Evolutionary conservation across 2,888 invertebrate genomes (phyloP).

Genomic region (Agonum fuliginosum): DNA sequence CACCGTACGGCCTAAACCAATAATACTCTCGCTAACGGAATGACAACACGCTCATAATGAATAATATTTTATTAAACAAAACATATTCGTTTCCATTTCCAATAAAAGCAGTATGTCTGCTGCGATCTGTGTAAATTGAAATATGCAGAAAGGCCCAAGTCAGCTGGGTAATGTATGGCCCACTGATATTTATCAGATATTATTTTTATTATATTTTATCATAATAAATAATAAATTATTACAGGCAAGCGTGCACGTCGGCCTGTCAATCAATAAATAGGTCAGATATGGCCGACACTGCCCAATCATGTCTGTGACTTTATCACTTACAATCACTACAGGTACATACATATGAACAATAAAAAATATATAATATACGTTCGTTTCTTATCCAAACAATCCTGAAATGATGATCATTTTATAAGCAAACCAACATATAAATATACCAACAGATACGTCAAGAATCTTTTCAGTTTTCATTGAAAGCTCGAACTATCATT

Average conservation of each 20-base stretch:
- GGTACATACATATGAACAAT: constrained; percentile 54
- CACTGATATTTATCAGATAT: constrained; percentile 56
- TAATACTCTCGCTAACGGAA: constrained; percentile 24
- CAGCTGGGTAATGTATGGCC: constrained; percentile 57
- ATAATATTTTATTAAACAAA: constrained; percentile 60
- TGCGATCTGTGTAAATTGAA: constrained; percentile 59
- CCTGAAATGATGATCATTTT: constrained; percentile 62
- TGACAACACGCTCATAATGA: constrained; percentile 59
- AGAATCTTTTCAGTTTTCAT: constrained; percentile 65
- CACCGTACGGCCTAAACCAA: no score
- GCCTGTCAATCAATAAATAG: constrained; percentile 30
- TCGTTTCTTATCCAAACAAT: constrained; percentile 60
- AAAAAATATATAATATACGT: constrained; percentile 57
- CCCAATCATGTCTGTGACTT: constrained; percentile 55
- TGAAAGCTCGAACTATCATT: constrained; percentile 71
- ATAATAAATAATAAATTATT: constrained; percentile 52
- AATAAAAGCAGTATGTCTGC: constrained; percentile 58
- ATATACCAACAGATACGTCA: constrained; percentile 57
- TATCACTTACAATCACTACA: constrained; percentile 51
- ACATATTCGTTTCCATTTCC: constrained; percentile 59
- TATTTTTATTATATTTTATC: constrained; percentile 46
- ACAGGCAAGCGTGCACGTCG: constrained; percentile 57
- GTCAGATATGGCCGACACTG: constrained; percentile 48
- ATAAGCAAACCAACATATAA: constrained; percentile 60
- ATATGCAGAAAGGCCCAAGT: constrained; percentile 56